phyloP scores from a whole-genome alignment of 2,797 vertebrate species.

The Halcyon leucocephala region DNA sequence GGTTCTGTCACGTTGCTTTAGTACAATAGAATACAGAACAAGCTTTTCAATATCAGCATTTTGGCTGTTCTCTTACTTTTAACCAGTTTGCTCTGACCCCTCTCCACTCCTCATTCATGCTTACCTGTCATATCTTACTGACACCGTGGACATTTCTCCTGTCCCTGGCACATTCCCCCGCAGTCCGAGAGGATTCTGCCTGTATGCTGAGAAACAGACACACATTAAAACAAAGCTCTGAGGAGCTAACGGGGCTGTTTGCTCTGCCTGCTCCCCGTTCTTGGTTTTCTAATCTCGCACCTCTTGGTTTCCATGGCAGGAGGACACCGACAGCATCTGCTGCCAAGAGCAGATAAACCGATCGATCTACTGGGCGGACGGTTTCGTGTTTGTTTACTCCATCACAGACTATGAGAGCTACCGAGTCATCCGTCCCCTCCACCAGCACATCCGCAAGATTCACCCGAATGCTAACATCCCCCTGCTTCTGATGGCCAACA shows the following conservation, averaged over 20 bases:
- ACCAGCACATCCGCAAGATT: slow-evolving; percentile 91
- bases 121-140: neutral
- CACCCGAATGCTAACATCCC: slow-evolving; percentile 92
- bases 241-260: neutral
- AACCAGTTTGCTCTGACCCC: neutral
- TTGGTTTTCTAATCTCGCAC: neutral
- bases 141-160: neutral
- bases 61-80: neutral
- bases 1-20: neutral
- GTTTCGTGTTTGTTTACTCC: slow-evolving; percentile 92
- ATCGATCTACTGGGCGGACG: slow-evolving; percentile 95
- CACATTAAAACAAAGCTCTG: accelerated
- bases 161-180: neutral
- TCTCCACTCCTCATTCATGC: neutral
- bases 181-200: neutral
- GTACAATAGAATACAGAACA: neutral
- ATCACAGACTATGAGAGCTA: slow-evolving; percentile 93
- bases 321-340: slow-evolving; percentile 87
- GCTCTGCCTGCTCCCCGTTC: neutral
- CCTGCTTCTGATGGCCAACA: slow-evolving; percentile 91
- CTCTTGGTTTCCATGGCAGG: slow-evolving; percentile 73
- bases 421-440: slow-evolving; percentile 87
- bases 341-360: slow-evolving; percentile 93
- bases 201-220: neutral
- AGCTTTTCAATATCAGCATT: neutral